phyloP scores from a whole-genome alignment of 2,888 invertebrate species.

The Drosophila melanosoma region DNA sequence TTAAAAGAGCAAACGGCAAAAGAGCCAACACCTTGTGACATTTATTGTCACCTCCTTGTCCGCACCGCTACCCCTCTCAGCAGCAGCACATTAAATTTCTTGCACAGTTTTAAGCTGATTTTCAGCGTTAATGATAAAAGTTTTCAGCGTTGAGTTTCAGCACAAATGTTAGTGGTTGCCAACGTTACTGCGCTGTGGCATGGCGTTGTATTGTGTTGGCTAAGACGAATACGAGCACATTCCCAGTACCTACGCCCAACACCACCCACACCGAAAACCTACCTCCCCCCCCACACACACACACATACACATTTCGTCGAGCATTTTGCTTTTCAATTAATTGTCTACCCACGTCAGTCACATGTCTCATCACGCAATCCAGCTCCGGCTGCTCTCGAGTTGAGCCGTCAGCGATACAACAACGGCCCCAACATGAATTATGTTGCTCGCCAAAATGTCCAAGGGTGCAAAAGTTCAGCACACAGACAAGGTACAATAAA shows the following conservation, averaged over 20 bases:
- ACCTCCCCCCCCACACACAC: neutral
- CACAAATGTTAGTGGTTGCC: constrained; percentile 21
- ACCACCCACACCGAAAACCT: neutral
- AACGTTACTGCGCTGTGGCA: neutral
- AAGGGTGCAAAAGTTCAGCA: constrained; percentile 35
- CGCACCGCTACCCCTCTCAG: neutral
- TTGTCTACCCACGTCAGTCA: constrained; percentile 76
- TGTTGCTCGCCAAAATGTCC: constrained; percentile 46
- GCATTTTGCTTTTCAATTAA: constrained; percentile 69
- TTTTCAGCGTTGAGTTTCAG: constrained; percentile 60
- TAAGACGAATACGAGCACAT: constrained; percentile 15
- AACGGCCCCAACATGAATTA: constrained; percentile 52
- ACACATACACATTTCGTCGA: constrained; percentile 3
- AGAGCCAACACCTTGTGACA: constrained; percentile 70
- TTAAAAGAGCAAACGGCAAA: constrained; percentile 15
- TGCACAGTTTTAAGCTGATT: constrained; percentile 70
- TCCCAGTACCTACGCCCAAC: constrained; percentile 9
- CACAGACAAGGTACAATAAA: constrained; percentile 18
- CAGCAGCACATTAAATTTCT: constrained; percentile 28
- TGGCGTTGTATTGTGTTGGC: constrained; percentile 1
- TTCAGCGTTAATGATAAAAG: constrained; percentile 72
- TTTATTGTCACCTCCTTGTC: constrained; percentile 59
- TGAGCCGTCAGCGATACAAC: constrained; percentile 9
- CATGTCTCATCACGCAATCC: constrained; percentile 53
- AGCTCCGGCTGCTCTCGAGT: constrained; percentile 6